A percentile compares a stretch with the other conserved stretches of the same genome.
Evolutionary conservation across 2,888 invertebrate species (phyloP).

Genomic region (Spisula solida): DNA sequence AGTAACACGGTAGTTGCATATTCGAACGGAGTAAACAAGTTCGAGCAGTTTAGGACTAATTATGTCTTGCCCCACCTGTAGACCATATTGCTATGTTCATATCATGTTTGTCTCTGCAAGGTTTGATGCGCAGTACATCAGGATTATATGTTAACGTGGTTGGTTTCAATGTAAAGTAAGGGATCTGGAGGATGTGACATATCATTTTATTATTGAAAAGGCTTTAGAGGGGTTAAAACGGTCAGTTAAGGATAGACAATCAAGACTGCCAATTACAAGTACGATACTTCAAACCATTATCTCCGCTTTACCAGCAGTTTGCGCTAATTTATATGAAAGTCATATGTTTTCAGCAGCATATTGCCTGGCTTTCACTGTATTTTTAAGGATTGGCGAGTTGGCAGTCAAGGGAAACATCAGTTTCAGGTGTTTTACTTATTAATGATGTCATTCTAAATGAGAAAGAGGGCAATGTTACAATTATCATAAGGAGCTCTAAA

Average conservation of each 20-base stretch:
- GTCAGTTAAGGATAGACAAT: neutral
- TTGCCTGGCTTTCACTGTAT: neutral
- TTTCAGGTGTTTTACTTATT: too few relatives aligned
- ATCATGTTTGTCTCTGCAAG: too few relatives aligned
- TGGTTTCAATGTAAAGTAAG: too few relatives aligned
- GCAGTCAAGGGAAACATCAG: neutral
- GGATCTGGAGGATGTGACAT: too few relatives aligned
- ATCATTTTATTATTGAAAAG: too few relatives aligned
- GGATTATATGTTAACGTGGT: too few relatives aligned
- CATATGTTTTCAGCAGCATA: slow-evolving; percentile 13
- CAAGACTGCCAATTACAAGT: slow-evolving; percentile 24
- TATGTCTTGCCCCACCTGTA: too few relatives aligned
- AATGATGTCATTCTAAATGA: neutral
- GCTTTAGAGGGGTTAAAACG: neutral
- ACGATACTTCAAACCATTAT: neutral
- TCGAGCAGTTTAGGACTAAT: too few relatives aligned
- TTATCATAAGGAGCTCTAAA: neutral
- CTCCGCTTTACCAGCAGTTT: neutral
- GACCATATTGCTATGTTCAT: too few relatives aligned
- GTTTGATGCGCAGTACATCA: too few relatives aligned
- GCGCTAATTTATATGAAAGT: slow-evolving; percentile 8
- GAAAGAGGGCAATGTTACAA: neutral
- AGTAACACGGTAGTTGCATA: too few relatives aligned
- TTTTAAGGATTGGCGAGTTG: slow-evolving; percentile 20
- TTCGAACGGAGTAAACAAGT: too few relatives aligned